Base-by-base conservation (phyloP, 92 coral and sea anemone species). In the Siderastrea siderea region DNA sequence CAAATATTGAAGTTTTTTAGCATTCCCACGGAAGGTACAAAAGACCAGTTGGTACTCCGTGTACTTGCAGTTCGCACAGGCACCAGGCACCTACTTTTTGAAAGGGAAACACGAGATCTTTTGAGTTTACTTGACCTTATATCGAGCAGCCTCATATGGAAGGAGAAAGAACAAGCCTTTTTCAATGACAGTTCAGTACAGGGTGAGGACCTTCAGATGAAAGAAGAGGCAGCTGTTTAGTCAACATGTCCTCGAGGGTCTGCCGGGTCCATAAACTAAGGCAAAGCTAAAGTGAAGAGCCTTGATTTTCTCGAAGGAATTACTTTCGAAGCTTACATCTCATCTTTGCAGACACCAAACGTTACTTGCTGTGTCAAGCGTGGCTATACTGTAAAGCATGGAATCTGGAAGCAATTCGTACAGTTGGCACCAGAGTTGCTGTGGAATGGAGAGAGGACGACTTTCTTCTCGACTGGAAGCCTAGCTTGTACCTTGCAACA, bases 401-500 rank as follows among this genome's bases (percentile, higher is more conserved):
- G 80, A 7, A 70, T 72, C 1, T 47, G 19, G 52, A 80, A 87
- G 87, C 80, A 49, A 79, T 79, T 5, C 67, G 80, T 44, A 78
- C 76, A 6, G 17, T 60, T 69, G 80, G 72, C 12, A 73, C 79
- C 4, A 79, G 50, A 73, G 79, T 87, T 16, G 44, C 65, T 51
- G 43, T 76, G 1, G 71, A 55, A 17, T 87, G 90, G 87, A 54
- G 65, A 68, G 60, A 70, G 48, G 87, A 68, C 15, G 61, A 87
- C 19, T 8, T 69, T 7, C 14, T 69, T 43, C 10, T 11, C 6
- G 62, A 52, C 9, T 87, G 90, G 90, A 79, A 67, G 7, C 87
- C 80, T 4, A 87, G 90, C 14, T 87, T 79, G 90, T 79, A 87
- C 58, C 47, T 53, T 77, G 89, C 60, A 16, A 65, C 74, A 12